Conservation (phyloP, 2,888 invertebrate species). For the Amphipyra berbera region DNA sequence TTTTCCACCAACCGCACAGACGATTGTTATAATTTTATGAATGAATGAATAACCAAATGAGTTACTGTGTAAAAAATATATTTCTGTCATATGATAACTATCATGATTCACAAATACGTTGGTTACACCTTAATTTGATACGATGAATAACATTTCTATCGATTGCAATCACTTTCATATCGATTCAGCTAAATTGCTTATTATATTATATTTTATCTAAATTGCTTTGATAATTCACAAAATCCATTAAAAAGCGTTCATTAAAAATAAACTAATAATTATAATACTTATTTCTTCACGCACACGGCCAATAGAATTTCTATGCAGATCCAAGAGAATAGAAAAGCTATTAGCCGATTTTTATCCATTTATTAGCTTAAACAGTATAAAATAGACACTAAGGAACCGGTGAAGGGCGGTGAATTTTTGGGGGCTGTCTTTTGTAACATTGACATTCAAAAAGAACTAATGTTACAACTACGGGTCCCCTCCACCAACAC, state of each 20-base stretch:
- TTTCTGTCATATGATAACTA: slow-evolving; percentile 7
- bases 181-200: neutral
- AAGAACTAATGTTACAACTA: no score
- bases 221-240: neutral
- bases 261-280: neutral
- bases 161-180: slow-evolving; percentile 1
- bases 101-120: slow-evolving; percentile 4
- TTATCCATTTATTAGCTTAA: no score
- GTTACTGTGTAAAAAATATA: neutral
- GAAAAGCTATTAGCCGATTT: no score
- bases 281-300: neutral
- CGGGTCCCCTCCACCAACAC: no score
- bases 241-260: neutral
- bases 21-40: no score
- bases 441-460: no score
- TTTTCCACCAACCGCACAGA: no score
- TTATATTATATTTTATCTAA: no score
- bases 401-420: no score
- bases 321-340: neutral
- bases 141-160: neutral
- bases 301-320: neutral
- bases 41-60: neutral
- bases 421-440: no score
- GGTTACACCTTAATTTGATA: slow-evolving; percentile 5
- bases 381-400: no score